Evolutionary conservation across 2,113 vertebrate genomes (phyloP), one percentile per base, ranked within the genome.

Genomic region (Dascyllus trimaculatus): DNA sequence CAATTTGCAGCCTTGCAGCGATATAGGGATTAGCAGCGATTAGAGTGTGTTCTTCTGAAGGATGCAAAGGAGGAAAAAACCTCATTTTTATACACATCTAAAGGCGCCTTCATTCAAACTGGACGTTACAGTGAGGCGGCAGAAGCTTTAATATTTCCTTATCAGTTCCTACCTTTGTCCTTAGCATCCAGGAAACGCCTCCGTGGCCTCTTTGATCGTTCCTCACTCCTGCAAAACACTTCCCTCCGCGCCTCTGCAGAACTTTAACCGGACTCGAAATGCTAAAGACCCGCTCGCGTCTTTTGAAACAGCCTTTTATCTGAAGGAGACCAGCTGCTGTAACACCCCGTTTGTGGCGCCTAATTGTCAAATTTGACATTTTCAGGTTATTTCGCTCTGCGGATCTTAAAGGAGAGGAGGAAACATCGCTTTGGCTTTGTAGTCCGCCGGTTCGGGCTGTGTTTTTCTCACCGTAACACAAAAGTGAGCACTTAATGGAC

Each of bases 321-420:
- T 80, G 24, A 76, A 56, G 1, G 60, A 9, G 13, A 61, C 9
- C 66, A n/a, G 48, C 49, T 58, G 51, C 65, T 75, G 40, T 6
- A 19, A 24, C 43, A 26, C 25, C 62, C 15, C 4, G 21, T 61
- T 67, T 26, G n/a, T 32, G 9, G 22, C 17, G 14, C 11, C 9
- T 62, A 24, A 21, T 32, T 64, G 71, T 73, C 43, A 70, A 21
- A 68, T 58, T n/a, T 80, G 69, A 86, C 84, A 78, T 78, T 78
- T 75, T 17, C 4, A 1, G 38, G 24, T 54, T 25, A 67, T 64
- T 68, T 66, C 11, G 18, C 26, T 53, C 11, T 15, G 64, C 62
- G 17, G 54, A 32, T 64, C 40, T 74, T 15, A 38, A 54, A 40
- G 26, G 51, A 63, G 52, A 60, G 1, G 11, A 4, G 5, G 1